These are phyloP conservation scores for Pristiophorus japonicus DNA, from an alignment of 2,113 vertebrate genomes.

Conservation along the genomic window DNA sequence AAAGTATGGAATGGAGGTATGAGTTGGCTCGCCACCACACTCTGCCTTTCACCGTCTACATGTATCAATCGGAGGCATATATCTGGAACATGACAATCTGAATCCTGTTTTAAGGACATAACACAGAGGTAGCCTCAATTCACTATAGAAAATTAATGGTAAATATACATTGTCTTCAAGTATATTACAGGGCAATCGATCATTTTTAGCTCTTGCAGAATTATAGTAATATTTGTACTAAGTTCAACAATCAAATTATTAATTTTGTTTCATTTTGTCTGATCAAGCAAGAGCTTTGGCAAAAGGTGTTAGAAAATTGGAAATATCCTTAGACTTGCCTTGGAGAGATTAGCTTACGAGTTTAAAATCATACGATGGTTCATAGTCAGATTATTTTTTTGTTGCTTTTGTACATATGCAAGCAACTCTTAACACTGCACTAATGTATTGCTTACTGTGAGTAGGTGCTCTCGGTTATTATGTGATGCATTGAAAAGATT, in stretches of 20 bases:
- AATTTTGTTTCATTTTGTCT: not conserved
- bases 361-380: not conserved
- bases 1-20: not conserved
- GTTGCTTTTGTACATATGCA: not conserved
- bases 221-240: not conserved
- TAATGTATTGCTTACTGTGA: not conserved
- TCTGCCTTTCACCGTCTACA: not conserved
- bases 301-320: not conserved
- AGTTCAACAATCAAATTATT: not conserved
- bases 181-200: not conserved
- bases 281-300: not conserved
- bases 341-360: not conserved
- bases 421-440: not conserved
- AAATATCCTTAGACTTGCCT: not conserved
- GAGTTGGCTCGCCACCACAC: not conserved
- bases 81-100: not conserved
- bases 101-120: not conserved
- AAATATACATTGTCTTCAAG: not conserved
- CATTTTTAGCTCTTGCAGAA: constrained; percentile 3
- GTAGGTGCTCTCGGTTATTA: not conserved
- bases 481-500: not conserved
- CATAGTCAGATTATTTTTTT: too few species aligned
- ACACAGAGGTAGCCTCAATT: not conserved
- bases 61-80: not conserved
- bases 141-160: not conserved